phyloP scores from a whole-genome alignment of 2,888 invertebrate species.

The Amphipyra tragopoginis region DNA sequence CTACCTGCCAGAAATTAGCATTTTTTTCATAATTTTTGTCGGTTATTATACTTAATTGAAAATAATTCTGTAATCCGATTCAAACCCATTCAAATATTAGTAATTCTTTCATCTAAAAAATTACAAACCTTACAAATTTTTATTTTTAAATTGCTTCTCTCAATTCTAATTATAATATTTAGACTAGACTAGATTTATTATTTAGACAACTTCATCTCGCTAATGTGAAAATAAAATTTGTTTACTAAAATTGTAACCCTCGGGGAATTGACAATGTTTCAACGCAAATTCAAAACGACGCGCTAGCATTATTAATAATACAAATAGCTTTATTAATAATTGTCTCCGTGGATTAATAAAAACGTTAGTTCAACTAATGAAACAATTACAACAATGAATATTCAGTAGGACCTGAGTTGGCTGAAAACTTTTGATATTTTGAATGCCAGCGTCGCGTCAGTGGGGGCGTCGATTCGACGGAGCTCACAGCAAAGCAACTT shows the following conservation, averaged over 20 bases:
- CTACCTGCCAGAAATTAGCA: neutral
- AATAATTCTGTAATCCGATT: too few relatives aligned
- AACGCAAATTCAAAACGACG: constrained; percentile 31
- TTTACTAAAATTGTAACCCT: constrained; percentile 26
- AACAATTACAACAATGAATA: constrained; percentile 69
- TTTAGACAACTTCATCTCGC: constrained; percentile 41
- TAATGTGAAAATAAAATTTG: constrained; percentile 45
- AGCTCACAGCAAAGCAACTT: constrained; percentile 72
- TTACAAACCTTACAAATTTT: neutral
- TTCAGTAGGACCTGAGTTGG: constrained; percentile 63
- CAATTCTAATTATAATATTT: constrained; percentile 14
- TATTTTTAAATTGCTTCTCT: neutral
- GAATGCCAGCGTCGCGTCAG: constrained; percentile 57
- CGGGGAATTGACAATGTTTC: constrained; percentile 36
- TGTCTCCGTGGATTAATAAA: constrained; percentile 58
- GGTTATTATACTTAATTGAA: too few relatives aligned
- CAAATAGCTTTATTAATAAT: constrained; percentile 33
- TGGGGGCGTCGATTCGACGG: constrained; percentile 55
- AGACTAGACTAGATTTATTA: too few relatives aligned
- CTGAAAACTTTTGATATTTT: constrained; percentile 69
- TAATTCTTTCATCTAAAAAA: too few relatives aligned
- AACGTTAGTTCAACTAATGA: constrained; percentile 61
- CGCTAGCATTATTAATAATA: constrained; percentile 35
- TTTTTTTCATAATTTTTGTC: neutral
- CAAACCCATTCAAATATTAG: too few relatives aligned